Base-by-base conservation (phyloP, 2,797 vertebrate species). In the Zenarchopterus dispar region DNA sequence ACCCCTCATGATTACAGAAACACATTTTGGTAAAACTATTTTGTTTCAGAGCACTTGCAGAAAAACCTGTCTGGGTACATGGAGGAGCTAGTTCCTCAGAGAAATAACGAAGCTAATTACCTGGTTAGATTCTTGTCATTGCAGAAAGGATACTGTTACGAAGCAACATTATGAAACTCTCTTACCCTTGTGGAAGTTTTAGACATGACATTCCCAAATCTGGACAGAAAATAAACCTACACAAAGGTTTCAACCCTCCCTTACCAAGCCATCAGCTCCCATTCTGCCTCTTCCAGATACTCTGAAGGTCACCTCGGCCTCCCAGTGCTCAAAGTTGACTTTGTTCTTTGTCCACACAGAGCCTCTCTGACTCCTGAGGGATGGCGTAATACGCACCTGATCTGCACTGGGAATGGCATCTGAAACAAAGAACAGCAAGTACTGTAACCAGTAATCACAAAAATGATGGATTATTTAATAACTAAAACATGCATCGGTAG, bases 361-460 rank as follows among this genome's bases (percentile, higher is more conserved):
- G 23, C 98, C 98, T 61, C 85, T 94, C 60, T 99, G 98, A 84
- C 97, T 99, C 84, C 95, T 95, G 86, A 99, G 91, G 17, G 97
- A 99, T 0, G 97, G 96, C 0, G 96, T 96, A 77, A 99, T 96
- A 58, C 98, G 94, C 73, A 99, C 93, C 81, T 99, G 97, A 90
- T 99, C 97, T 18, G 96, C 90, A 48, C 97, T 97, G 11, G 97
- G 96, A 75, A 99, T 98, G 11, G 97, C 97, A 94, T 97, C 97
- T 99, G 51, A 58, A 0, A 15, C n/a, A 61, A 26, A 62, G 31
- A 22, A 4, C 6, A 53, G 6, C 11, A 8, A 43, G 16, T 46
- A 17, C 11, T 2, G 1, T 28, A 31, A 44, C 1, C 1, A 15
- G 19, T 33, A 59, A n/a, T 10, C 33, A 22, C 33, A 43, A 17